Evolutionary conservation across 2,113 vertebrate species (phyloP).

Genomic region (Oreotrochilus melanogaster): DNA sequence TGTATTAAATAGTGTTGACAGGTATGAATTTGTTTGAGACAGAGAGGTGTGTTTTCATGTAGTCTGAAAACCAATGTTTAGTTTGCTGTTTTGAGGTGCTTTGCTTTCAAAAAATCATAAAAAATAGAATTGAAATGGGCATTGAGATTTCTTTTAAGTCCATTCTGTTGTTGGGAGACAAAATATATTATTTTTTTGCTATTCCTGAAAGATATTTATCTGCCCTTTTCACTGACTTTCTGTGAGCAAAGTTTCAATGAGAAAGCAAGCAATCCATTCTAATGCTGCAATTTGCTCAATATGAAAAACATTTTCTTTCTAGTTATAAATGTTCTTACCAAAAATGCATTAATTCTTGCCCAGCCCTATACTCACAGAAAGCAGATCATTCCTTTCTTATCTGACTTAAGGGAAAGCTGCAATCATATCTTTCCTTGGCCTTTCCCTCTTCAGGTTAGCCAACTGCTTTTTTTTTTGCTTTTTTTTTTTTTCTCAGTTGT

Average conservation of each 20-base stretch:
- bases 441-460: constrained; percentile 35
- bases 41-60: neutral
- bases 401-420: constrained; percentile 12
- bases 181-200: neutral
- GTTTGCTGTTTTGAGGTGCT: neutral
- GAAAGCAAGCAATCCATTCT: constrained; percentile 16
- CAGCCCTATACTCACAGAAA: neutral
- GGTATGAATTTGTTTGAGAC: neutral
- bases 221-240: neutral
- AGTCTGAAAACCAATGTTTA: neutral
- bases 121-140: neutral
- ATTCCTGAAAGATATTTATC: constrained; percentile 5
- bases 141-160: neutral
- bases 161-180: neutral
- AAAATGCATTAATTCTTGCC: constrained; percentile 21
- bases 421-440: constrained; percentile 12
- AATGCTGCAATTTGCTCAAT: neutral
- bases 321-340: constrained; percentile 1
- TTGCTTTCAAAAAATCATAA: neutral
- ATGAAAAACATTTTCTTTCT: neutral
- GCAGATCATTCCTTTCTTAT: constrained; percentile 11
- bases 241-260: neutral
- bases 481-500: neutral
- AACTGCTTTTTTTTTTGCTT: constrained; percentile 3
- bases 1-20: neutral